phyloP scores from a whole-genome alignment of 2,113 vertebrate genomes.

The Chionodraco myersi region DNA sequence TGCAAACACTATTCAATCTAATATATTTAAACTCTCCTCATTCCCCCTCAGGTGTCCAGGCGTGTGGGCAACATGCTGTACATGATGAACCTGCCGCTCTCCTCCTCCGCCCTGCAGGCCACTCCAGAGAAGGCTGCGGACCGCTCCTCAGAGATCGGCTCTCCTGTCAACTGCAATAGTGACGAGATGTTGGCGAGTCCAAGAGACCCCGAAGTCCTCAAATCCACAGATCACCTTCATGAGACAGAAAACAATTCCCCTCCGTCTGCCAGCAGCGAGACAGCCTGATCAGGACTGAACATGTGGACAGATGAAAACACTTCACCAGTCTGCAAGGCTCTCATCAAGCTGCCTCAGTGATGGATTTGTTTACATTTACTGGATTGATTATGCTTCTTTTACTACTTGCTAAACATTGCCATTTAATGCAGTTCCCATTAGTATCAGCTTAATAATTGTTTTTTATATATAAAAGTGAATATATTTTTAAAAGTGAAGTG shows the following conservation, averaged over 20 bases:
- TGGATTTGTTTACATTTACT: conserved; percentile 53
- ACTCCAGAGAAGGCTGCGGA: conserved; percentile 84
- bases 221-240: conserved; percentile 79
- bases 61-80: conserved; percentile 88
- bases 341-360: not conserved
- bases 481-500: conserved; percentile 28
- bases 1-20: not conserved
- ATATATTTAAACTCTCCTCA: not conserved
- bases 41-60: conserved; percentile 86
- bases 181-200: conserved; percentile 84
- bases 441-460: conserved; percentile 27
- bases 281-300: conserved; percentile 54
- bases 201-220: conserved; percentile 84
- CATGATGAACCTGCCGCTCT: conserved; percentile 87
- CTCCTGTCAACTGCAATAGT: conserved; percentile 87
- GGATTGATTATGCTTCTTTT: conserved; percentile 42
- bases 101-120: conserved; percentile 77
- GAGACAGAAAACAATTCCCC: conserved; percentile 81
- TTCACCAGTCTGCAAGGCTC: not conserved
- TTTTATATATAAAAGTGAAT: not conserved
- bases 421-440: conserved; percentile 14
- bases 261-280: conserved; percentile 79
- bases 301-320: conserved; percentile 13
- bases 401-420: conserved; percentile 5
- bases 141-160: conserved; percentile 83